Base-by-base conservation (phyloP, 2,797 vertebrate species). In the Odontamblyopus rebecca region DNA sequence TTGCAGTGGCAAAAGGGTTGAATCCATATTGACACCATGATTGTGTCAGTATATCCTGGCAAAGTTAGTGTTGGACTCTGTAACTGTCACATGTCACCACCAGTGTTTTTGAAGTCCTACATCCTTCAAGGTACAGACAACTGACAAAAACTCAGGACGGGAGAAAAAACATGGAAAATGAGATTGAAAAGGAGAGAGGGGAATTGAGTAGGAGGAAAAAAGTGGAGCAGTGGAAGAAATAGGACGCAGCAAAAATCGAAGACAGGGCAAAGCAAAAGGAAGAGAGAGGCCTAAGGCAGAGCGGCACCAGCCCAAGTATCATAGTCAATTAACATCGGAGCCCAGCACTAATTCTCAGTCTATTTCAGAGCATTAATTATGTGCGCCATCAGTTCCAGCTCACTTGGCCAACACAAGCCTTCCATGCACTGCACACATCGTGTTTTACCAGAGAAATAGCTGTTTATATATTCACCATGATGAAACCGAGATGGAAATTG, bases 281-380 rank as follows among this genome's bases (percentile, higher is more conserved):
- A 76, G 75, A 73, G 86, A 79, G 75, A 82, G 83, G 88, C 92
- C 92, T 78, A 62, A 61, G 92, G 92, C 89, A 80, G 82, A 72
- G 85, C 85, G 85, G 85, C 89, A 93, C 92, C 91, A 89, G 88
- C 84, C 84, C 79, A 92, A 92, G 89, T 90, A 93, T 94, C 90
- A 86, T 89, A 89, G 90, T 92, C 92, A 93, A 93, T 95, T 93
- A 94, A 90, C 90, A 88, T 92, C 88, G 84, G 76, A 86, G 87
- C 89, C 85, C 84, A 86, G 85, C 85, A 86, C 91, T 92, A 92
- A 92, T 92, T 89, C 89, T 85, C 85, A 90, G 89, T 93, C 90
- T 92, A 92, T 93, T 93, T 92, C 85, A 85, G 88, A 92, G 84
- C 89, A 90, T 92, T 94, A 93, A 94, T 94, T 93, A 94, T 91